These are phyloP conservation scores for Xenopus laevis DNA, from an alignment of 2,113 vertebrate species.

Conservation along the genomic window DNA sequence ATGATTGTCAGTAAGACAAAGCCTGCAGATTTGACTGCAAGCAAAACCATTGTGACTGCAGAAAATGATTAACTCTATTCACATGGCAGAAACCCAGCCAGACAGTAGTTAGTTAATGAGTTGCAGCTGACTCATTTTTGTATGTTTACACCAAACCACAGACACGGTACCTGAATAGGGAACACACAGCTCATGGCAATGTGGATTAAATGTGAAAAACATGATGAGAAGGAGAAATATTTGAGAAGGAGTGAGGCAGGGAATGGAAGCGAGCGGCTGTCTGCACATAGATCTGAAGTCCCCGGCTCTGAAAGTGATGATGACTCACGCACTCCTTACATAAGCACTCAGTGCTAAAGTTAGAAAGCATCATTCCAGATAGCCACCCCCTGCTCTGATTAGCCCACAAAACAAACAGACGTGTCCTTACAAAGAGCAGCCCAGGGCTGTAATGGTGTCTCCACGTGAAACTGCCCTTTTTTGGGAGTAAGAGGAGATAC, in stretches of 20 bases:
- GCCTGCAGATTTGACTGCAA: not conserved
- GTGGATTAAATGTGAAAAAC: not conserved
- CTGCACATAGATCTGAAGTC: slow-evolving; percentile 34
- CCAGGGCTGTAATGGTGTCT: not conserved
- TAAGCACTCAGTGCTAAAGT: slow-evolving; percentile 37
- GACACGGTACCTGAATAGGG: not conserved
- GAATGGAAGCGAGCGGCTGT: slow-evolving; percentile 15
- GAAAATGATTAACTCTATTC: not conserved
- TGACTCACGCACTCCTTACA: slow-evolving; percentile 37
- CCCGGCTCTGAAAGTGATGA: slow-evolving; percentile 7
- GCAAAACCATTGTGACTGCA: not conserved
- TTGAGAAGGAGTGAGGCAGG: not conserved
- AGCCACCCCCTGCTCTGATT: slow-evolving; percentile 21
- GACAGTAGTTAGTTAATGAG: not conserved
- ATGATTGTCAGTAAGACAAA: not conserved
- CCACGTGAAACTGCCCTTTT: not conserved
- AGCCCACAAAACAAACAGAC: slow-evolving; percentile 11
- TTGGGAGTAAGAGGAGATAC: no score
- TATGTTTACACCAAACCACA: not conserved
- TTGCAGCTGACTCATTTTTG: not conserved
- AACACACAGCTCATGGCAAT: not conserved
- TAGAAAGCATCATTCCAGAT: slow-evolving; percentile 37
- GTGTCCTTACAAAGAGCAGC: not conserved
- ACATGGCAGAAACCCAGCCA: not conserved
- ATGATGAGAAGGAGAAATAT: not conserved